Evolutionary conservation across 2,888 invertebrate genomes (phyloP).

Genomic region (Scrobipalpa atriplicella): DNA sequence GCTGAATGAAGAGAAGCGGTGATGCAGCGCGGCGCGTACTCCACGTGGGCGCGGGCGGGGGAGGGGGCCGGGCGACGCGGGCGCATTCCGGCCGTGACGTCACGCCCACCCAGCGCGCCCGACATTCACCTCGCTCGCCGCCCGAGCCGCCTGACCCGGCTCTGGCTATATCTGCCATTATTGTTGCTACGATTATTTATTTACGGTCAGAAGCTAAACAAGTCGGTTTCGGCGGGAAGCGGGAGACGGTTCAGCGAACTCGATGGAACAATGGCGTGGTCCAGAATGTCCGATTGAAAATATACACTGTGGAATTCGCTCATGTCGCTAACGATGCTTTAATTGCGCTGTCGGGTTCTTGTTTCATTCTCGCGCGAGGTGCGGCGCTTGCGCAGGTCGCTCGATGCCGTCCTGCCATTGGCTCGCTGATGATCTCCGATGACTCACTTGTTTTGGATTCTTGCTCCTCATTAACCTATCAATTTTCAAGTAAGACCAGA

Average conservation of each 20-base stretch:
- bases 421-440: not conserved
- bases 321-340: slow-evolving; percentile 53
- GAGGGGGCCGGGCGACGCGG: slow-evolving; percentile 57
- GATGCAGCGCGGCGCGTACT: slow-evolving; percentile 61
- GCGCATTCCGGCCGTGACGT: slow-evolving; percentile 81
- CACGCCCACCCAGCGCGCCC: slow-evolving; percentile 80
- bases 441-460: slow-evolving; percentile 13
- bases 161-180: slow-evolving; percentile 66
- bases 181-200: slow-evolving; percentile 58
- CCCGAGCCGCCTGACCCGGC: slow-evolving; percentile 45
- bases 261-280: slow-evolving; percentile 41
- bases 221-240: slow-evolving; percentile 50
- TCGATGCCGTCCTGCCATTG: slow-evolving; percentile 1
- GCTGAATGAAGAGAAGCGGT: slow-evolving; percentile 62
- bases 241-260: slow-evolving; percentile 52
- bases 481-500: not conserved
- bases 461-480: not conserved
- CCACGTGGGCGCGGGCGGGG: slow-evolving; percentile 63
- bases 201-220: slow-evolving; percentile 57
- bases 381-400: slow-evolving; percentile 28
- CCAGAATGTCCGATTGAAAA: slow-evolving; percentile 45
- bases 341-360: slow-evolving; percentile 48
- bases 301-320: slow-evolving; percentile 50
- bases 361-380: slow-evolving; percentile 42
- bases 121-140: slow-evolving; percentile 73